These are phyloP conservation scores for Danaus chrysippus DNA, from an alignment of 2,888 invertebrate species.

Conservation along the genomic window DNA sequence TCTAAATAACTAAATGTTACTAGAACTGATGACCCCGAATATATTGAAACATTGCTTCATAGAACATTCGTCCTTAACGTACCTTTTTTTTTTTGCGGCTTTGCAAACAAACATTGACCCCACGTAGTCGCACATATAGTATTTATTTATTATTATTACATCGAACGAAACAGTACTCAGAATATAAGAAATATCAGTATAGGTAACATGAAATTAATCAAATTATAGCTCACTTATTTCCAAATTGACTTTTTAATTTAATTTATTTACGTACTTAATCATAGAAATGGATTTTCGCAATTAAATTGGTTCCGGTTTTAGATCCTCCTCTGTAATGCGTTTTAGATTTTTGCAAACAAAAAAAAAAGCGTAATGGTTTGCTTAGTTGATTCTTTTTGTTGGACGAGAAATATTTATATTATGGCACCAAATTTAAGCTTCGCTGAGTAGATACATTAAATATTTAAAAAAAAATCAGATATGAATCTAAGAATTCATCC, in stretches of 20 bases:
- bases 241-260: no score
- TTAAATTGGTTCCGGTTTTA: conserved; percentile 70
- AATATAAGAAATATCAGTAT: conserved; percentile 51
- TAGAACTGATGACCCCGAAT: conserved; percentile 53
- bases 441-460: conserved; percentile 12
- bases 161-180: conserved; percentile 64
- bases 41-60: conserved; percentile 51
- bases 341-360: conserved; percentile 45
- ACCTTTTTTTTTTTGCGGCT: conserved; percentile 63
- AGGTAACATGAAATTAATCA: no score
- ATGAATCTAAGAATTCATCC: conserved; percentile 10
- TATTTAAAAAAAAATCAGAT: conserved; percentile 13
- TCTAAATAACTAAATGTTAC: conserved; percentile 48
- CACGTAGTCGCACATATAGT: conserved; percentile 62
- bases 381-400: conserved; percentile 52
- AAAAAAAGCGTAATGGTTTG: conserved; percentile 55
- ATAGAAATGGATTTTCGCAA: conserved; percentile 50
- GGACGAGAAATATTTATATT: conserved; percentile 39
- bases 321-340: conserved; percentile 65
- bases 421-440: conserved; percentile 22
- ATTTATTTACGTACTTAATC: background rate
- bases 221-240: no score
- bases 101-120: conserved; percentile 70
- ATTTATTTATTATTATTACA: conserved; percentile 71
- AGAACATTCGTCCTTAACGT: conserved; percentile 65